A percentile compares a stretch with the other conserved stretches of the same genome.
phyloP scores from a whole-genome alignment of 64 coral and sea anemone genomes.

The Stichodactyla mertensii region DNA sequence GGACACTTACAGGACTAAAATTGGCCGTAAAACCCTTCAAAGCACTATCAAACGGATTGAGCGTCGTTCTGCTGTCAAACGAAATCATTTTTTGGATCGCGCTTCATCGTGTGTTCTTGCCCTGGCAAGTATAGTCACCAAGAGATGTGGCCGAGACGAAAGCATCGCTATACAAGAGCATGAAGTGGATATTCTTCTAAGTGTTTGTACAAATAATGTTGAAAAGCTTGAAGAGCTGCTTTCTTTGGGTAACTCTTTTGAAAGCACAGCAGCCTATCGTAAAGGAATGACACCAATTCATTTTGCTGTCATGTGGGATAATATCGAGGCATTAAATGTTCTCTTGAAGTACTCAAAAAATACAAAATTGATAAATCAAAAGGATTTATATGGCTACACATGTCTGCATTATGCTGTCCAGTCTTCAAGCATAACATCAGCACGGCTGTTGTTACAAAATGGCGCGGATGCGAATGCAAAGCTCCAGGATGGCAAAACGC shows the following conservation, averaged over 20 bases:
- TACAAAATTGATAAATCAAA: conserved; percentile 23
- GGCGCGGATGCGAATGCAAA: conserved; percentile 24
- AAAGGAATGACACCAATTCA: conserved; percentile 15
- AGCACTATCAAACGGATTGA: not conserved
- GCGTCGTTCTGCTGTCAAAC: not conserved
- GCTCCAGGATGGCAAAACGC: conserved; percentile 10
- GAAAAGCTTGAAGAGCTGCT: not conserved
- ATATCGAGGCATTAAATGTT: not conserved
- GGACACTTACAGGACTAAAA: not conserved
- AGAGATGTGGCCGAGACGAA: not conserved
- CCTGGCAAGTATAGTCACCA: not conserved
- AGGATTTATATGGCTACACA: conserved; percentile 47
- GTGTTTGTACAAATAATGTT: not conserved
- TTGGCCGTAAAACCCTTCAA: not conserved
- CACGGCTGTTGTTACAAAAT: conserved; percentile 35
- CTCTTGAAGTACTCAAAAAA: not conserved
- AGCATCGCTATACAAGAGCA: not conserved
- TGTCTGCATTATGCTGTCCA: conserved; percentile 67
- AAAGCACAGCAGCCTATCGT: not conserved
- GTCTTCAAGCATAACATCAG: conserved; percentile 22
- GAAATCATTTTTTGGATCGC: not conserved
- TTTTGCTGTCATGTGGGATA: not conserved
- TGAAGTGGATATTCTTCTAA: not conserved
- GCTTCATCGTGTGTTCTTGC: not conserved
- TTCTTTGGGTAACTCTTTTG: not conserved